Conservation (phyloP, 2,797 vertebrate genomes). For the Enteromius argenteus region DNA sequence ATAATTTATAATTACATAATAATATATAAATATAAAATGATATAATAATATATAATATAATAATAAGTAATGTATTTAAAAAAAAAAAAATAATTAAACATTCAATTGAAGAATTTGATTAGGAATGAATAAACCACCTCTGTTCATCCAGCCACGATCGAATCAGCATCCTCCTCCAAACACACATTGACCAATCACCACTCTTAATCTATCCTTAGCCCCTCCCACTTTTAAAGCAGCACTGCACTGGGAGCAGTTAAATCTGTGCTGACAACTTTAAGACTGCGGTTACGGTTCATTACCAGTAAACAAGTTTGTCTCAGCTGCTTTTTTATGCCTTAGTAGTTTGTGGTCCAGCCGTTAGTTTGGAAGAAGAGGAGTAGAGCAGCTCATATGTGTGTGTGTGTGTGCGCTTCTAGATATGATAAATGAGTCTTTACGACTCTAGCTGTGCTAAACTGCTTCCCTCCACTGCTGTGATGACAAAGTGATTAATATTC, state of each 20-base stretch:
- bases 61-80: too few species aligned
- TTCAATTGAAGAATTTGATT: not conserved
- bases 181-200: not conserved
- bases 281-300: constrained; percentile 22
- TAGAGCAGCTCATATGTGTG: not conserved
- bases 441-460: constrained; percentile 74
- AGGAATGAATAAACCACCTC: not conserved
- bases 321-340: constrained; percentile 21
- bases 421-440: constrained; percentile 80
- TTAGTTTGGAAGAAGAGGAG: not conserved
- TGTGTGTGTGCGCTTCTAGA: constrained; percentile 60
- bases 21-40: too few species aligned
- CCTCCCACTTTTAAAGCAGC: constrained; percentile 8
- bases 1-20: too few species aligned
- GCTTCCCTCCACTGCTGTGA: constrained; percentile 77
- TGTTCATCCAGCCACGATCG: not conserved
- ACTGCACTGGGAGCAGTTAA: not conserved
- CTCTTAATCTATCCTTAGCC: not conserved
- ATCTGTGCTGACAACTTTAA: constrained; percentile 31
- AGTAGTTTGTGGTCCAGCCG: not conserved
- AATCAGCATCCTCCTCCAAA: not conserved
- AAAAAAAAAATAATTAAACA: not conserved
- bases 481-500: constrained; percentile 86
- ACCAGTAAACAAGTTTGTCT: constrained; percentile 46
- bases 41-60: too few species aligned